A percentile compares a stretch with the other conserved stretches of the same genome.
Conservation (phyloP, 2,113 vertebrate genomes). For the Megaceryle torquata region DNA sequence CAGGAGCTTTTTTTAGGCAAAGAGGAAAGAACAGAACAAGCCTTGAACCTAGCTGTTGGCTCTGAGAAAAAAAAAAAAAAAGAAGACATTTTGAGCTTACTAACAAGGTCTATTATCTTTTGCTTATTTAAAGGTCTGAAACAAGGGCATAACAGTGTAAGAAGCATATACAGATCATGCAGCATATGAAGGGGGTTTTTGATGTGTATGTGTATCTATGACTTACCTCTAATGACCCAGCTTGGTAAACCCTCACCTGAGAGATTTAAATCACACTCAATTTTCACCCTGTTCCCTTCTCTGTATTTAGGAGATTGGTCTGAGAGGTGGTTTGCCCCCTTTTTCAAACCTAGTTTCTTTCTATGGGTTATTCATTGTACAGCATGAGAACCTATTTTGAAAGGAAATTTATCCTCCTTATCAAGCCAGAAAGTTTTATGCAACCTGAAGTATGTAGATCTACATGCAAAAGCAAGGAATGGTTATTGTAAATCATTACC, state of each 20-base stretch:
- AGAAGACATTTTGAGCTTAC: not conserved
- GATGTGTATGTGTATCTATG: not conserved
- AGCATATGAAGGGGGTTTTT: not conserved
- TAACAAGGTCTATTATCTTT: not conserved
- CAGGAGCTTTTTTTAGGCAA: not conserved
- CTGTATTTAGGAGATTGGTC: not conserved
- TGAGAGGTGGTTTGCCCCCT: not conserved
- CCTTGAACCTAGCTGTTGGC: constrained; percentile 25
- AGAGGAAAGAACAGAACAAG: constrained; percentile 26
- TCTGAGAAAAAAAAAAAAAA: not conserved
- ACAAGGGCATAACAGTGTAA: not conserved
- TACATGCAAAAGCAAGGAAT: not conserved
- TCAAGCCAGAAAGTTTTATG: not conserved
- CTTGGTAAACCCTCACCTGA: not conserved
- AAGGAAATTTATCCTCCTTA: not conserved
- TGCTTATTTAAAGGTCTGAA: constrained; percentile 1
- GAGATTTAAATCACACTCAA: not conserved
- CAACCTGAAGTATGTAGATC: constrained; percentile 17
- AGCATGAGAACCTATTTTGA: not conserved
- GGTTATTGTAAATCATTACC: constrained; percentile 17
- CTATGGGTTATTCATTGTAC: not conserved
- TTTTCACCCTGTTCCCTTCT: not conserved
- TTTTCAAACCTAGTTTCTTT: not conserved
- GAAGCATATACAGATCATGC: not conserved
- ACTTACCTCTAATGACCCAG: not conserved